Conservation (phyloP, 2,797 vertebrate genomes). For the Tragelaphus oryx region DNA sequence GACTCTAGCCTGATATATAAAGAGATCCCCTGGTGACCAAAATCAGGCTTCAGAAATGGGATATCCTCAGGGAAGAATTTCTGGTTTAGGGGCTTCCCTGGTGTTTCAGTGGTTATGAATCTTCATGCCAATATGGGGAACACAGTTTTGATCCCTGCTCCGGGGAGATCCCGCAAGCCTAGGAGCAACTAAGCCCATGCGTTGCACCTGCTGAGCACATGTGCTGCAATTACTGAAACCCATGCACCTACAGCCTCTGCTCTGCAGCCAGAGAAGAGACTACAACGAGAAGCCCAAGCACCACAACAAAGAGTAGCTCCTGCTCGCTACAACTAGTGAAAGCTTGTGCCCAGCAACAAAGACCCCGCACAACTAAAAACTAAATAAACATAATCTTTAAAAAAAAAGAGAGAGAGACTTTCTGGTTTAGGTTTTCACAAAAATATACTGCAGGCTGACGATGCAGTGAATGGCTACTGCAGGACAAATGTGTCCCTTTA, state of each 20-base stretch:
- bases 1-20: constrained; percentile 86
- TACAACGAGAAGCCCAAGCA: neutral
- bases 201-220: neutral
- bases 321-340: neutral
- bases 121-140: neutral
- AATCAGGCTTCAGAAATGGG: constrained; percentile 92
- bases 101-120: neutral
- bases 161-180: neutral
- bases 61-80: constrained; percentile 88
- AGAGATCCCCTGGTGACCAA: constrained; percentile 90
- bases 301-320: neutral
- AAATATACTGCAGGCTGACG: constrained; percentile 88
- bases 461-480: constrained; percentile 84
- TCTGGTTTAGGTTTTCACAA: constrained; percentile 89
- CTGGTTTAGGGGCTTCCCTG: constrained; percentile 81
- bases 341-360: neutral
- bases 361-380: neutral
- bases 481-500: constrained; percentile 81
- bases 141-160: neutral
- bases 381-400: neutral
- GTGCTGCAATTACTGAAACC: neutral
- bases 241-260: neutral
- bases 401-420: constrained; percentile 43
- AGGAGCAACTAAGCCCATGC: neutral
- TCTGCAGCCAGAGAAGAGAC: neutral